These are phyloP conservation scores for Abscondita cerata DNA, from an alignment of 2,888 invertebrate genomes.

Conservation along the genomic window DNA sequence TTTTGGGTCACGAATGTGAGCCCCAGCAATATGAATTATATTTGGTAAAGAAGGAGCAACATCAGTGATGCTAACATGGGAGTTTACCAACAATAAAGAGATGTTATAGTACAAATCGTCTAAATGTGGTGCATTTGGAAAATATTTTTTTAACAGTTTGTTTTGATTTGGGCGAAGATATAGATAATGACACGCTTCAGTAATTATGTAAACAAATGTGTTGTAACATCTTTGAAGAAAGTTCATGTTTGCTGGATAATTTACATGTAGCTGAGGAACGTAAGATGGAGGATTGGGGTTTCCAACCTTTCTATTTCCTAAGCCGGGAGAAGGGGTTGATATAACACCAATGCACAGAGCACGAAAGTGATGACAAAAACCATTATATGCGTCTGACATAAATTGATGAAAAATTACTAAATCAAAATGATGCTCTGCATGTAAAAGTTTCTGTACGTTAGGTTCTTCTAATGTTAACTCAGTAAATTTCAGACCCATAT, in stretches of 20 bases:
- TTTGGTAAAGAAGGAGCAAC: conserved; percentile 38
- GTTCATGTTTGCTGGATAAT: too few relatives aligned
- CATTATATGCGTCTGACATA: too few relatives aligned
- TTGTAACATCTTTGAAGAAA: too few relatives aligned
- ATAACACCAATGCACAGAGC: conserved; percentile 48
- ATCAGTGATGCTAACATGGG: conserved; percentile 31
- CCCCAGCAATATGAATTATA: conserved; percentile 39
- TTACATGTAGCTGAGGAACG: conserved; percentile 56
- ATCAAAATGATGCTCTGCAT: too few relatives aligned
- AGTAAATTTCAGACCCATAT: too few relatives aligned
- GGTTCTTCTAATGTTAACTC: too few relatives aligned
- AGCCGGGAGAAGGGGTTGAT: conserved; percentile 52
- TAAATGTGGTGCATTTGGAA: conserved; percentile 32
- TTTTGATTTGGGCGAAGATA: conserved; percentile 36
- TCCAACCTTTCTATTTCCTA: conserved; percentile 59
- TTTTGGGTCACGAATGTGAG: background rate
- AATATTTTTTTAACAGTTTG: conserved; percentile 30
- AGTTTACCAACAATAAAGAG: conserved; percentile 38
- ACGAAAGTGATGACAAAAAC: too few relatives aligned
- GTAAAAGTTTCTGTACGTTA: too few relatives aligned
- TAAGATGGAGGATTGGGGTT: conserved; percentile 58
- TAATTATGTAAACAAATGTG: too few relatives aligned
- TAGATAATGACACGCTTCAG: too few relatives aligned
- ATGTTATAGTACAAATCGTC: conserved; percentile 34
- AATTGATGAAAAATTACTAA: too few relatives aligned